Percentiles rank a stretch among this genome's conserved stretches.
phyloP scores from a whole-genome alignment of 2,888 invertebrate genomes.

The Andrena bicolor region DNA sequence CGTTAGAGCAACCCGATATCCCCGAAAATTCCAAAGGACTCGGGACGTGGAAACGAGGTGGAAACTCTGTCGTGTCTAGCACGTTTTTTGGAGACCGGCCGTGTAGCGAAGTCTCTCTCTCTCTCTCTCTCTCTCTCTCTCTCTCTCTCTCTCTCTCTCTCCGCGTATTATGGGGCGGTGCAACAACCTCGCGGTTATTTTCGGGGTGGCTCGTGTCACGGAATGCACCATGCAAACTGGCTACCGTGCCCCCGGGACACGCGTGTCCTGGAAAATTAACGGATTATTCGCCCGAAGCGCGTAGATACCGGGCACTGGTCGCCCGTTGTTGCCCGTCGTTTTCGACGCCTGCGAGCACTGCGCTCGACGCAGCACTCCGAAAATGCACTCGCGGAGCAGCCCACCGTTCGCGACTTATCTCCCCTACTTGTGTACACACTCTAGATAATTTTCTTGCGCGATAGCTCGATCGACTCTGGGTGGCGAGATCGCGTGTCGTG shows the following conservation, averaged over 20 bases:
- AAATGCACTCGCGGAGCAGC: conserved; percentile 33
- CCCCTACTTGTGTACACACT: conserved; percentile 20
- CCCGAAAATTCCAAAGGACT: conserved; percentile 4
- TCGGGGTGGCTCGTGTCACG: conserved; percentile 80
- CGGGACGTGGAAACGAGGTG: conserved; percentile 24
- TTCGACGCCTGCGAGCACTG: not conserved
- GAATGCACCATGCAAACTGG: conserved; percentile 75
- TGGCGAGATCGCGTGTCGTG: not conserved
- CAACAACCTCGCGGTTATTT: conserved; percentile 83
- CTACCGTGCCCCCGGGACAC: conserved; percentile 58
- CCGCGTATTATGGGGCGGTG: conserved; percentile 75
- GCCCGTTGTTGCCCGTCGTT: conserved; percentile 15
- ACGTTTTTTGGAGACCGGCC: conserved; percentile 53
- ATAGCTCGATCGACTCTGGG: not conserved
- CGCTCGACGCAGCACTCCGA: conserved; percentile 13
- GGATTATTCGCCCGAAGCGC: conserved; percentile 60
- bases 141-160: not conserved
- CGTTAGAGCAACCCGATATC: not conserved
- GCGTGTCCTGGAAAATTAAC: conserved; percentile 71
- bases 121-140: not conserved
- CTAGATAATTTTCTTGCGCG: conserved; percentile 8
- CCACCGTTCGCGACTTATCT: conserved; percentile 18
- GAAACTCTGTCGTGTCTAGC: conserved; percentile 37
- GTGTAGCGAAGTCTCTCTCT: conserved; percentile 13
- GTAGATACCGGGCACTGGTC: conserved; percentile 27